Evolutionary conservation across 2,797 vertebrate genomes (phyloP).

Genomic region (Meda fulgida): DNA sequence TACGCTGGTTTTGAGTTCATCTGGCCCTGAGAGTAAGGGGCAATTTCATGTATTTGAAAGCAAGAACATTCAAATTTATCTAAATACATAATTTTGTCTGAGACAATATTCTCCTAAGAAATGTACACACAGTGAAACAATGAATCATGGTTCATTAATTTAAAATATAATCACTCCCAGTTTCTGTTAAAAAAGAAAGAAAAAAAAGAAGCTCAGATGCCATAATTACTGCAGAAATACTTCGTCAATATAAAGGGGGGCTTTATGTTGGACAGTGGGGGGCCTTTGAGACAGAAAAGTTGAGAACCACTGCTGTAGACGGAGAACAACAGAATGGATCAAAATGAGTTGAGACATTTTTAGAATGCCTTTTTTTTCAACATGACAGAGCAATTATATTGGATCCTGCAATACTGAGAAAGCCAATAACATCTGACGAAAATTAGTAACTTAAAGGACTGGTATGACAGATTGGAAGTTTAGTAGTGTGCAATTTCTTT

Average conservation of each 20-base stretch:
- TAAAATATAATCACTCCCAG: no score
- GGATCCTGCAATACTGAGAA: background rate
- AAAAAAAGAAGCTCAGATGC: background rate
- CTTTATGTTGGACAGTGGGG: background rate
- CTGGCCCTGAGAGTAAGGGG: no score
- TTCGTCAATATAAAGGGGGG: background rate
- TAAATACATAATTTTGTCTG: no score
- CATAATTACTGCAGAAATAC: background rate
- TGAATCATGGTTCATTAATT: no score
- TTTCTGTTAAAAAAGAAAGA: background rate
- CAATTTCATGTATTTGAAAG: no score
- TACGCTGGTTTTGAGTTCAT: no score
- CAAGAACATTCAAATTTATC: no score
- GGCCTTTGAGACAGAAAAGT: background rate
- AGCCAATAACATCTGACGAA: background rate
- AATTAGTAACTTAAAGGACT: background rate
- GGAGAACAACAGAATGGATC: background rate
- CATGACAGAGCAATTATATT: background rate
- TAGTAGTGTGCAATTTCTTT: background rate
- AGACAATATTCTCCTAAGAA: no score
- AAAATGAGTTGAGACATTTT: background rate
- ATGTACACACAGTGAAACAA: no score
- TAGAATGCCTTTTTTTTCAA: slow-evolving; percentile 7
- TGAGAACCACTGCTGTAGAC: background rate
- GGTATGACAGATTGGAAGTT: background rate